Evolutionary conservation across 2,797 vertebrate genomes (phyloP), one percentile per base, ranked within the genome.

Genomic region (Oreonectes daqikongensis): DNA sequence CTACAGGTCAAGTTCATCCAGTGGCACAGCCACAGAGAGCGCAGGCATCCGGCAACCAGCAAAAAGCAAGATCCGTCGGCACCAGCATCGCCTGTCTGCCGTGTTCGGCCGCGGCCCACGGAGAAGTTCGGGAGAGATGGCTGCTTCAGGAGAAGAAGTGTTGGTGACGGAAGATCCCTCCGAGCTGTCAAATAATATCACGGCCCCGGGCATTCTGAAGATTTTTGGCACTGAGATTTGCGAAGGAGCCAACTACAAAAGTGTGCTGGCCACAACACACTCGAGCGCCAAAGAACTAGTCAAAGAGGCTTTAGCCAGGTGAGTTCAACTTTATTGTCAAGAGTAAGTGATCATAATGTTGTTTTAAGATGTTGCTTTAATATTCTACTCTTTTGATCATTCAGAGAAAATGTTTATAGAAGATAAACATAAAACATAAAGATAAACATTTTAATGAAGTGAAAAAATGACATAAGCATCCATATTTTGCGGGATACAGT

Each of bases 251-350:
- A 93, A 94, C 85, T 94, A 95, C 42, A 95, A 95, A 81, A 94
- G 93, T 2, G 93, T 95, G 59, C 84, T 95, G 71, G 94, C 94
- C 75, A 94, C 93, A 57, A 94, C 89, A 0, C 91, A 91, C 71
- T 95, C 94, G 40, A 92, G 91, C 4, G 93, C 93, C 32, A 92
- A 87, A 79, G 94, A 94, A 72, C 89, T 94, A 1, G 92, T 94
- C 64, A 94, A 93, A 88, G 94, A 94, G 85, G 94, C 94, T 50
- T 90, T 94, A 0, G 91, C 94, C 79, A 92, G 94, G 94, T 94
- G 69, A 87, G 89, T 48, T 65, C 75, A 60, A 57, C 48, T 28
- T 64, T 65, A 52, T 35, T 6, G 2, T 48, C 17, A 22, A 6
- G 24, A 15, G 22, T 59, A 3, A 3, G 22, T 11, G 3, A 15